These are phyloP conservation scores for Falco punctatus DNA, from an alignment of 2,113 vertebrate genomes.

Conservation along the genomic window DNA sequence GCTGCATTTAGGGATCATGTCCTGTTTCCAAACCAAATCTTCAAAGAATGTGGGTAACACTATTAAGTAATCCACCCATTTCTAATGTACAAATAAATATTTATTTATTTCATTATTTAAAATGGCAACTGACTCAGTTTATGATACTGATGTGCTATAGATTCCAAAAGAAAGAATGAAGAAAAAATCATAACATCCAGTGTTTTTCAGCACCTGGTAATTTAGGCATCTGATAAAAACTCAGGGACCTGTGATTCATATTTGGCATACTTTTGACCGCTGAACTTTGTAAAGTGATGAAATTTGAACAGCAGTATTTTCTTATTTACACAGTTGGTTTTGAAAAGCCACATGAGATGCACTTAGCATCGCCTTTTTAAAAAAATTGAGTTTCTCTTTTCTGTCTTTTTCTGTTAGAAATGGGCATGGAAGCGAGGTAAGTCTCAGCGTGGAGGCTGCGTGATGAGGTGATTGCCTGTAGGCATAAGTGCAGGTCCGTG, in stretches of 20 bases:
- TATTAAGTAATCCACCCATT: background rate
- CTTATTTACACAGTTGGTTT: conserved; percentile 54
- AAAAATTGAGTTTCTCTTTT: conserved; percentile 1
- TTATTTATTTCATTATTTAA: background rate
- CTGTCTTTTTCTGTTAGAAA: background rate
- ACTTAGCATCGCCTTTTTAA: background rate
- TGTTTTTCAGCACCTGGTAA: background rate
- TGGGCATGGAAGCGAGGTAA: background rate
- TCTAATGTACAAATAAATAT: background rate
- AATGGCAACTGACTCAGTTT: background rate
- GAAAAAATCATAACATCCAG: background rate
- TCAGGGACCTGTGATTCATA: conserved; percentile 37
- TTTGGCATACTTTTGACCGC: conserved; percentile 51
- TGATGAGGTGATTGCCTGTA: background rate
- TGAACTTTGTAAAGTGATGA: conserved; percentile 47
- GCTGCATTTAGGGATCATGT: background rate
- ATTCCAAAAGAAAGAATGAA: background rate
- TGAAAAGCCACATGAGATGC: conserved; percentile 24
- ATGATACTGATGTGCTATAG: background rate
- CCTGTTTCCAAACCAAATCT: background rate
- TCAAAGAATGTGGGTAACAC: background rate
- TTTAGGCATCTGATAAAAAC: conserved; percentile 3
- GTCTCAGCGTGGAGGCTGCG: background rate
- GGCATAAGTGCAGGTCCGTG: background rate
- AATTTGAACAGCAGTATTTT: conserved; percentile 57